Percentiles rank a stretch among this genome's conserved stretches.
Conservation (phyloP, 2,797 vertebrate species). For the Caiman crocodilus region DNA sequence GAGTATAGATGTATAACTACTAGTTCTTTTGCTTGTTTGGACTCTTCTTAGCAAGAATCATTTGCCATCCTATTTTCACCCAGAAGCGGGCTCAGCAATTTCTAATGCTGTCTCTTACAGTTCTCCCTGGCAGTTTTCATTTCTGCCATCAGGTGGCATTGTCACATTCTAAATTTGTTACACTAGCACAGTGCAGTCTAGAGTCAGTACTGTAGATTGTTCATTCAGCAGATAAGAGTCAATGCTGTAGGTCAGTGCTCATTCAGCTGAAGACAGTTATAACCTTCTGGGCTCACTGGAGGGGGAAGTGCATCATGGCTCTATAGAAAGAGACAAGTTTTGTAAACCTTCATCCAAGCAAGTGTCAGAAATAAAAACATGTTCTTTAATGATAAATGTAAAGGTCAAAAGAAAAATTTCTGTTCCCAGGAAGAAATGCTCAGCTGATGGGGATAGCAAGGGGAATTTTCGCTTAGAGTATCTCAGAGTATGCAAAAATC, state of each 20-base stretch:
- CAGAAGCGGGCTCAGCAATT: fast-evolving
- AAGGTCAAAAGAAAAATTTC: slow-evolving; percentile 43
- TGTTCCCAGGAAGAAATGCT: neutral
- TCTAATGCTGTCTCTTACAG: neutral
- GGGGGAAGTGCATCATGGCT: neutral
- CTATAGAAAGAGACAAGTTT: neutral
- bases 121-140: neutral
- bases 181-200: fast-evolving
- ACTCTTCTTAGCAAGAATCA: neutral
- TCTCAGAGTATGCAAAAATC: slow-evolving; percentile 22
- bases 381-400: neutral
- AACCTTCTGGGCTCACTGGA: neutral
- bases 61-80: neutral
- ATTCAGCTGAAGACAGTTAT: fast-evolving
- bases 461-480: slow-evolving; percentile 11
- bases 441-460: slow-evolving; percentile 29
- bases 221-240: neutral
- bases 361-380: slow-evolving; percentile 10
- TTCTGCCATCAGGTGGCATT: slow-evolving; percentile 45
- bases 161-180: neutral
- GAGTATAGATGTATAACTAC: neutral
- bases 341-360: slow-evolving; percentile 19
- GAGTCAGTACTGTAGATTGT: neutral
- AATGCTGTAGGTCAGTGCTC: neutral
- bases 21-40: neutral